These are phyloP conservation scores for Drosophila mauritiana DNA, from an alignment of 1,140 invertebrate species.

Conservation along the genomic window DNA sequence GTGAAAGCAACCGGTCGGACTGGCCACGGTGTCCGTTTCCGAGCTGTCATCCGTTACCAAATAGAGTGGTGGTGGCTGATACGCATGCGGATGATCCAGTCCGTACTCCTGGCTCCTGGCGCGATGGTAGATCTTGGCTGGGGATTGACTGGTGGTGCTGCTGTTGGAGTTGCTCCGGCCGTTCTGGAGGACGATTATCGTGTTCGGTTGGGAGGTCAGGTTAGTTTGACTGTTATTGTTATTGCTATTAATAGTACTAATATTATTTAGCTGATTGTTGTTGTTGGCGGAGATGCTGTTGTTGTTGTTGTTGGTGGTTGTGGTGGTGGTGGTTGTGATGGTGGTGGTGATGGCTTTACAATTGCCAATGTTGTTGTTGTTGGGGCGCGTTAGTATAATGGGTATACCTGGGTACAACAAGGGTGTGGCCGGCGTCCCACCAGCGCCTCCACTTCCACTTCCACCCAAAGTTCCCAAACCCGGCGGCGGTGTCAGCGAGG, in stretches of 20 bases:
- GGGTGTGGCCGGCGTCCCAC: constrained; percentile 23
- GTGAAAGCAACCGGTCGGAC: constrained; percentile 68
- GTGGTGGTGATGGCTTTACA: constrained; percentile 30
- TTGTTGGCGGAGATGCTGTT: constrained; percentile 39
- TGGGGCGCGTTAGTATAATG: constrained; percentile 64
- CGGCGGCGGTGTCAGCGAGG: constrained; percentile 46
- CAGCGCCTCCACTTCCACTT: constrained; percentile 42
- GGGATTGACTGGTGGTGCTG: constrained; percentile 9
- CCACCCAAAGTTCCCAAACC: constrained; percentile 12
- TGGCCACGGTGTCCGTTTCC: constrained; percentile 61
- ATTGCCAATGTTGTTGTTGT: constrained; percentile 40
- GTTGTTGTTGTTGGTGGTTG: constrained; percentile 17
- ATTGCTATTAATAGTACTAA: constrained; percentile 34
- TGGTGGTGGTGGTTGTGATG: constrained; percentile 11
- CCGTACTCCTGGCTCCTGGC: constrained; percentile 68
- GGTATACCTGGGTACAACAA: constrained; percentile 61
- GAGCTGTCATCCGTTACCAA: constrained; percentile 56
- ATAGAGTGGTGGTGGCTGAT: constrained; percentile 16
- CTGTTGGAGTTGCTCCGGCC: constrained; percentile 26
- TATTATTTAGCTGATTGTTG: constrained; percentile 30
- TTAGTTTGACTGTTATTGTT: constrained; percentile 56
- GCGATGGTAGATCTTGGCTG: constrained; percentile 48
- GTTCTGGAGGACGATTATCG: constrained; percentile 26
- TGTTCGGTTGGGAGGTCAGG: constrained; percentile 37
- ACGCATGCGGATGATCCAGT: constrained; percentile 39